phyloP scores from a whole-genome alignment of 2,113 vertebrate species.

The Misgurnus anguillicaudatus region DNA sequence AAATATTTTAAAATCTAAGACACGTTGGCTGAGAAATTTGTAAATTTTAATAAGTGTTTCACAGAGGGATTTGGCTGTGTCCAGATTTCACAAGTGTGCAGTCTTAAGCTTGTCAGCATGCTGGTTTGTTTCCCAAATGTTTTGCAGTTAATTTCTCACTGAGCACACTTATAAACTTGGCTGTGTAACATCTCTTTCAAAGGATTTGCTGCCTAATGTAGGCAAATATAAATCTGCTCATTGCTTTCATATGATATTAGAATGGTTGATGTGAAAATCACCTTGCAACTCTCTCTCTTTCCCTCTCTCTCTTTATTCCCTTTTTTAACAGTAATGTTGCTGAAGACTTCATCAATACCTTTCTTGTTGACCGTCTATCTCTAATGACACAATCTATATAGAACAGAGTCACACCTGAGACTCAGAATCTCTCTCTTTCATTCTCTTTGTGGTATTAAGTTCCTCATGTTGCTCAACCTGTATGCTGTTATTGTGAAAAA shows the following conservation, averaged over 20 bases:
- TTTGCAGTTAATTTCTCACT: background rate
- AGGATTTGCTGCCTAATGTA: slow-evolving; percentile 22
- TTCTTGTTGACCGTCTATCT: background rate
- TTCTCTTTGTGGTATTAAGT: background rate
- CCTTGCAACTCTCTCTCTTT: background rate
- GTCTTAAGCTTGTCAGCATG: slow-evolving; percentile 1
- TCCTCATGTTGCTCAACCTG: background rate
- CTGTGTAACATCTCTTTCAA: slow-evolving; percentile 15
- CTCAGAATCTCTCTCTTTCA: background rate
- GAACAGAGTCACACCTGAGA: background rate
- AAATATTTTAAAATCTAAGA: too few relatives aligned
- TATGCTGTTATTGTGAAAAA: background rate
- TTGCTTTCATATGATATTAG: slow-evolving; percentile 3
- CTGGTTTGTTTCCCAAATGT: slow-evolving; percentile 8
- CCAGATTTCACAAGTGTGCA: too few relatives aligned
- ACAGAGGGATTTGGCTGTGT: too few relatives aligned
- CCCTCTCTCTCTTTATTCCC: background rate
- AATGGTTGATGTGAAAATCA: slow-evolving; percentile 3
- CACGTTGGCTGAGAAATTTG: too few relatives aligned
- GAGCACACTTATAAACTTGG: slow-evolving; percentile 9
- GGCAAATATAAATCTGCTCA: slow-evolving; percentile 30
- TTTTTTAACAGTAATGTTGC: background rate
- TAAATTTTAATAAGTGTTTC: too few relatives aligned
- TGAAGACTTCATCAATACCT: slow-evolving; percentile 19
- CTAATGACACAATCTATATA: slow-evolving; percentile 17